Percentiles rank a stretch among this genome's conserved stretches.
phyloP scores from a whole-genome alignment of 1,140 invertebrate species.

The Vanessa atalanta region DNA sequence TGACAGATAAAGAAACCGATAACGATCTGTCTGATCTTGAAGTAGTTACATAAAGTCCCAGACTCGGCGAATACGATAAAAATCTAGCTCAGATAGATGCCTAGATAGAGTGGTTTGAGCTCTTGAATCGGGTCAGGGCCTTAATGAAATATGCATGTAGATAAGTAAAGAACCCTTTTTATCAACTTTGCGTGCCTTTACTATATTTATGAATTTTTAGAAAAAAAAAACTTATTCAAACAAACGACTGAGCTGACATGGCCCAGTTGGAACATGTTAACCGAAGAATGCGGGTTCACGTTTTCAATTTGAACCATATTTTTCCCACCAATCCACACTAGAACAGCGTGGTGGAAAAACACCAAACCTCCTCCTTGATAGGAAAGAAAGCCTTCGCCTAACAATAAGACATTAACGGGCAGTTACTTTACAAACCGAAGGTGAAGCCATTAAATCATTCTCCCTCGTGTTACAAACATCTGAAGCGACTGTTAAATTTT shows the following conservation, averaged over 20 bases:
- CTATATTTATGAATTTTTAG: not conserved
- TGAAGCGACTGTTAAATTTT: conserved; percentile 38
- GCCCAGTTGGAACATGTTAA: no score
- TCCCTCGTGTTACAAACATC: conserved; percentile 25
- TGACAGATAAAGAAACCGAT: conserved; percentile 43
- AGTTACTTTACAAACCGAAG: not conserved
- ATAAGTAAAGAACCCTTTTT: conserved; percentile 32
- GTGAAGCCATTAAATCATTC: conserved; percentile 12
- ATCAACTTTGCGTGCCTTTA: conserved; percentile 40
- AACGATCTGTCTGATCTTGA: conserved; percentile 54
- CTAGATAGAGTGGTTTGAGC: conserved; percentile 59
- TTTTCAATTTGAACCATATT: no score
- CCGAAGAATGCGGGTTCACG: no score
- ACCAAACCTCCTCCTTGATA: no score
- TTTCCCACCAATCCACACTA: no score
- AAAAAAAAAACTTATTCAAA: not conserved
- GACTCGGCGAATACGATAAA: conserved; percentile 46
- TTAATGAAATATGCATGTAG: conserved; percentile 46
- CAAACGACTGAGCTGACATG: no score
- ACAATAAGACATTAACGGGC: no score
- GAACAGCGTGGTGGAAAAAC: no score
- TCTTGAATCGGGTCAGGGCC: conserved; percentile 62
- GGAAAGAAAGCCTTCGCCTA: no score
- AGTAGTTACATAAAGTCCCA: conserved; percentile 53
- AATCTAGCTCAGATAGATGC: conserved; percentile 59